Percentiles rank a stretch among this genome's conserved stretches.
Evolutionary conservation across 2,113 vertebrate genomes (phyloP).

Genomic region (Hyaena hyaena): DNA sequence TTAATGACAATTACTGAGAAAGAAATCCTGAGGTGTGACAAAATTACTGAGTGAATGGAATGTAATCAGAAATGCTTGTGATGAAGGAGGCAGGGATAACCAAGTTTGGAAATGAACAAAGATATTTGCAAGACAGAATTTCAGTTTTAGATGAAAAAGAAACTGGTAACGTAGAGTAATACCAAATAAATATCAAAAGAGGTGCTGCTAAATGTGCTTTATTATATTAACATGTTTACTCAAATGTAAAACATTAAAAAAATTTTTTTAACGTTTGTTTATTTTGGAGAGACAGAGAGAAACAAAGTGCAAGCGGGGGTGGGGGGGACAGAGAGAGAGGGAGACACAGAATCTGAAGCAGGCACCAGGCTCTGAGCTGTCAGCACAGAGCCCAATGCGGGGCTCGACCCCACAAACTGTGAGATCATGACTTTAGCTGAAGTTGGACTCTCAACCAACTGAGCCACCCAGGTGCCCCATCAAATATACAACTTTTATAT

Average conservation of each 20-base stretch:
- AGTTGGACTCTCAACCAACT: too few relatives aligned
- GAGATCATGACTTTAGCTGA: too few relatives aligned
- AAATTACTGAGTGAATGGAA: neutral
- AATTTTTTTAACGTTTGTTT: too few relatives aligned
- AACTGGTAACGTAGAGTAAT: neutral
- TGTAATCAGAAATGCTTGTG: neutral
- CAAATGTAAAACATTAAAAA: neutral
- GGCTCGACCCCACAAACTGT: too few relatives aligned
- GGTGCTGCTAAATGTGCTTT: neutral
- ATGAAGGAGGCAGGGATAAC: neutral
- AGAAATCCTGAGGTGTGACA: neutral
- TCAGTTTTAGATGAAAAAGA: neutral
- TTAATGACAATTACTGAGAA: neutral
- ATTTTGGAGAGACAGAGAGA: too few relatives aligned
- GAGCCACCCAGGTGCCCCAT: neutral
- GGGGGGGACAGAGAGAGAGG: too few relatives aligned
- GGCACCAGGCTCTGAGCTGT: too few relatives aligned
- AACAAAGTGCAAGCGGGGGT: too few relatives aligned
- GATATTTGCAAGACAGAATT: neutral
- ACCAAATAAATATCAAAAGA: neutral
- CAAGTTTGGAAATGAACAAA: neutral
- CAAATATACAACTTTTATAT: neutral
- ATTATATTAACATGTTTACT: neutral
- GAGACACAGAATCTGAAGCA: too few relatives aligned
- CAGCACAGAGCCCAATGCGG: too few relatives aligned